Evolutionary conservation across 1,140 invertebrate species (phyloP).

Genomic region (Bradynema listronoti): DNA sequence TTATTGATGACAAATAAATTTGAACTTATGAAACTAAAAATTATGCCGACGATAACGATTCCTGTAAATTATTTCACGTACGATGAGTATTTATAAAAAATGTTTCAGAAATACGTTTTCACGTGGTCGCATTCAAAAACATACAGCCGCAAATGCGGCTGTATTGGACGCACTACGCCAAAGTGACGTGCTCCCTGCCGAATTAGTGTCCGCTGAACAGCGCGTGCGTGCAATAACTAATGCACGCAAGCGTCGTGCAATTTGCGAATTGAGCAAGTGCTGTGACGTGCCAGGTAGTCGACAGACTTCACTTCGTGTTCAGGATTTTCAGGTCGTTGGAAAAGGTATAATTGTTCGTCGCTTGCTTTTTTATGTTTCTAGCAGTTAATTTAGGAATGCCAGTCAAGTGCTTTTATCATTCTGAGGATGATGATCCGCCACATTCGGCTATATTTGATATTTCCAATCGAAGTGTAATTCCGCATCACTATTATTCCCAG

Average conservation of each 20-base stretch:
- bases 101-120: constrained; percentile 19
- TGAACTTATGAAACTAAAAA: too few relatives aligned
- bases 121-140: constrained; percentile 21
- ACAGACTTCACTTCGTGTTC: background rate
- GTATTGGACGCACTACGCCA: too few relatives aligned
- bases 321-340: too few relatives aligned
- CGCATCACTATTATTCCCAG: background rate
- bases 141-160: too few relatives aligned
- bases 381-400: constrained; percentile 29
- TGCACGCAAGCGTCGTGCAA: background rate
- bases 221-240: background rate
- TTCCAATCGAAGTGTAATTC: constrained; percentile 6
- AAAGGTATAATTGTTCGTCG: too few relatives aligned
- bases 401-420: constrained; percentile 34
- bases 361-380: too few relatives aligned
- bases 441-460: constrained; percentile 30
- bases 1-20: too few relatives aligned
- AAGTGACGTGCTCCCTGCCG: background rate
- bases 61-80: too few relatives aligned
- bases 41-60: too few relatives aligned
- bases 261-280: background rate
- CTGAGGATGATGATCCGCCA: constrained; percentile 28
- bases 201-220: background rate
- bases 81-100: constrained; percentile 19
- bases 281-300: background rate